These are phyloP conservation scores for Ctenomys sociabilis DNA, from an alignment of 2,113 vertebrate genomes.

Conservation along the genomic window DNA sequence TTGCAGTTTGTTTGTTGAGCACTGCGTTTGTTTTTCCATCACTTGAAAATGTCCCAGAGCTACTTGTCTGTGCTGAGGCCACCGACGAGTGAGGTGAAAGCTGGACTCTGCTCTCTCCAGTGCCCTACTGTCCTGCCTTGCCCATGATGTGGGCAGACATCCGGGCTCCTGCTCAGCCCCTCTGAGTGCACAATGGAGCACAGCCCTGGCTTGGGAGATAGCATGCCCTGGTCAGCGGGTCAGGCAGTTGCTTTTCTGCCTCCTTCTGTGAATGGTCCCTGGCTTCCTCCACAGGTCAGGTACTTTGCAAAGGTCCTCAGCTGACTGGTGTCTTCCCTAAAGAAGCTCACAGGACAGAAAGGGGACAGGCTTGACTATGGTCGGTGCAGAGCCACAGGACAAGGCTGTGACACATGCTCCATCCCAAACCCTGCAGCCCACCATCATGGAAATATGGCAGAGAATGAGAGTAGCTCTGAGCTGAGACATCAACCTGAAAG, in stretches of 20 bases:
- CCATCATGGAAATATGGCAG: neutral
- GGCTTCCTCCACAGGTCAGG: neutral
- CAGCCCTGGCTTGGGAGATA: neutral
- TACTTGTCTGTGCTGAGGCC: neutral
- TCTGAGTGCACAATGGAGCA: neutral
- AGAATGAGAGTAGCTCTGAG: neutral
- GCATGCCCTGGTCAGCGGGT: accelerated
- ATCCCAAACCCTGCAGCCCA: accelerated
- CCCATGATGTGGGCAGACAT: accelerated
- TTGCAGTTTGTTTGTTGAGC: neutral
- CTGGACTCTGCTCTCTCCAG: neutral
- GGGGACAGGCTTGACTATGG: neutral
- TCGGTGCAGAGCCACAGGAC: neutral
- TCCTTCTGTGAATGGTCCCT: neutral
- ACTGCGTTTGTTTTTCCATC: neutral
- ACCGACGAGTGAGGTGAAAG: neutral
- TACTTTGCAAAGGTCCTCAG: neutral
- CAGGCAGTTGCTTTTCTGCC: neutral
- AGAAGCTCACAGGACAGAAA: neutral
- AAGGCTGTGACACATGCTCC: neutral
- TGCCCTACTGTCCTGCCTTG: neutral
- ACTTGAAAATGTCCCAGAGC: slow-evolving; percentile 2
- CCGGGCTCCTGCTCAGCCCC: neutral
- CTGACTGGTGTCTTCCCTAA: neutral
- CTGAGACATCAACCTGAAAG: neutral